Evolutionary conservation across 2,888 invertebrate genomes (phyloP).

Genomic region (Pycnomerus fuliginosus): DNA sequence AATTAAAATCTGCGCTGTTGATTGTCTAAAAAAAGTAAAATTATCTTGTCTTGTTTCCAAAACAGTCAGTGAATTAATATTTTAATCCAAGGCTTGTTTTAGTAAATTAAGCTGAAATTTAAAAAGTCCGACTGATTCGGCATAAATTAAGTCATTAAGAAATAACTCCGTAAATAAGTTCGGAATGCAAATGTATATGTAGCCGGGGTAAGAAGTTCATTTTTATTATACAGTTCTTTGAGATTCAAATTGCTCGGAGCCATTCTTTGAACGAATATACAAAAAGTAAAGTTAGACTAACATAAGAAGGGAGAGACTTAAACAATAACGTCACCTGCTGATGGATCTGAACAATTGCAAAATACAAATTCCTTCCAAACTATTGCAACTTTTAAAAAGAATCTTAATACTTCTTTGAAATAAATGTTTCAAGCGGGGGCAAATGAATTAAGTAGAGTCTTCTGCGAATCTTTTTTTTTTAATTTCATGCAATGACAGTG

Average conservation of each 20-base stretch:
- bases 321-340: slow-evolving; percentile 23
- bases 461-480: no score
- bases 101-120: neutral
- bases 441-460: no score
- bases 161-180: slow-evolving; percentile 14
- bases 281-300: slow-evolving; percentile 19
- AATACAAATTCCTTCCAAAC: slow-evolving; percentile 16
- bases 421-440: neutral
- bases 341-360: slow-evolving; percentile 25
- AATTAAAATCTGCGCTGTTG: neutral
- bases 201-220: slow-evolving; percentile 17
- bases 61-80: no score
- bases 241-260: slow-evolving; percentile 26
- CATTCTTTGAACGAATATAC: slow-evolving; percentile 20
- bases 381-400: slow-evolving; percentile 17
- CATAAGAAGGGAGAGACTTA: slow-evolving; percentile 19
- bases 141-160: slow-evolving; percentile 19
- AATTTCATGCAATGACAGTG: neutral
- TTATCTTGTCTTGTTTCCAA: neutral
- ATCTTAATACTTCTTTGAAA: slow-evolving; percentile 2
- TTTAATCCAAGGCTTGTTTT: no score
- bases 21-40: neutral
- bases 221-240: slow-evolving; percentile 25
- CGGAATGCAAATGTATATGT: slow-evolving; percentile 21
- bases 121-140: slow-evolving; percentile 6